Evolutionary conservation across 1,140 invertebrate species (phyloP).

Genomic region (Apocrypta bakeri): DNA sequence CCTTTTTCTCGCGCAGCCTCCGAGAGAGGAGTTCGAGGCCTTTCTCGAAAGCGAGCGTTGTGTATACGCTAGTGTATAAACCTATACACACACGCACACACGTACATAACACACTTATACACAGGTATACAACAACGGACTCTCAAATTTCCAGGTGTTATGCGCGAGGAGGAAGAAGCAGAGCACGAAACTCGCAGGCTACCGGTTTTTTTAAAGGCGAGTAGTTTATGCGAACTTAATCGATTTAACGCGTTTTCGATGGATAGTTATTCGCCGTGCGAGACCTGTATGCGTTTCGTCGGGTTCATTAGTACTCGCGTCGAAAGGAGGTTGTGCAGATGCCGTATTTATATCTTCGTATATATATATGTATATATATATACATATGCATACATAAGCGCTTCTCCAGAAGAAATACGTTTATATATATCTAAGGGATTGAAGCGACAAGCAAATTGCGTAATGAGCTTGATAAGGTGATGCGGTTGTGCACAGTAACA

Average conservation of each 20-base stretch:
- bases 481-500: neutral
- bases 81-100: neutral
- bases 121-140: neutral
- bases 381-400: no score
- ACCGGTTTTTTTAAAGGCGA: slow-evolving; percentile 7
- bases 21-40: slow-evolving; percentile 3
- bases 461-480: neutral
- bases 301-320: neutral
- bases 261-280: slow-evolving; percentile 25
- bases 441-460: neutral
- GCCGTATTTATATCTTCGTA: no score
- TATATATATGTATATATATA: no score
- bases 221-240: slow-evolving; percentile 15
- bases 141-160: slow-evolving; percentile 43
- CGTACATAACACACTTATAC: no score
- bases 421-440: no score
- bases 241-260: slow-evolving; percentile 34
- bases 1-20: slow-evolving; percentile 15
- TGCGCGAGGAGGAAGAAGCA: neutral
- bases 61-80: no score
- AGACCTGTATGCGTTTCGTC: neutral
- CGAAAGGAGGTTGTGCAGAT: neutral
- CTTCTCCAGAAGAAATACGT: no score
- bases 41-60: slow-evolving; percentile 10
- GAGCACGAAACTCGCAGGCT: slow-evolving; percentile 10